Conservation (phyloP, 2,888 invertebrate species). For the Cyclophora punctaria region DNA sequence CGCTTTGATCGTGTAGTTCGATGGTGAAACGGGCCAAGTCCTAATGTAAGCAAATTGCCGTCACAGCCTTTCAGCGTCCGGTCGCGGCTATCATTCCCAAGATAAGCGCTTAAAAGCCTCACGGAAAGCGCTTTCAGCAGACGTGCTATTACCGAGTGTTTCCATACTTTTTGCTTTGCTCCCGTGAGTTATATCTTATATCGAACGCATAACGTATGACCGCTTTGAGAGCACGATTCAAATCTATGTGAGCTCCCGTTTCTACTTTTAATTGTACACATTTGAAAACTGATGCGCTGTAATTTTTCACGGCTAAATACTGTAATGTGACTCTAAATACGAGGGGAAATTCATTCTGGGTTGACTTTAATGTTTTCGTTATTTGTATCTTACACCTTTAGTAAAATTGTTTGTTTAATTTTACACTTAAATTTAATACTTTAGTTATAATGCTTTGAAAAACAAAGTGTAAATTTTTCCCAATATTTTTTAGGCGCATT, state of each 20-base stretch:
- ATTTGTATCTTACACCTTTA: too few relatives aligned
- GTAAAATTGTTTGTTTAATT: too few relatives aligned
- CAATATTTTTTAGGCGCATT: too few relatives aligned
- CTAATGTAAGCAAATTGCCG: conserved; percentile 75
- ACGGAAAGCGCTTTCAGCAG: conserved; percentile 67
- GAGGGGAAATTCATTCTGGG: too few relatives aligned
- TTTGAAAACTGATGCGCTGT: conserved; percentile 4
- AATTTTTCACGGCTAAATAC: conserved; percentile 3
- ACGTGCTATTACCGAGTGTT: conserved; percentile 55
- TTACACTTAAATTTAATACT: too few relatives aligned
- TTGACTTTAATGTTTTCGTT: too few relatives aligned
- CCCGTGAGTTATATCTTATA: conserved; percentile 39
- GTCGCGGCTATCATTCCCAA: conserved; percentile 71
- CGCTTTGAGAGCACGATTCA: conserved; percentile 31
- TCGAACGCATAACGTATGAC: conserved; percentile 29
- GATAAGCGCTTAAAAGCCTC: conserved; percentile 75
- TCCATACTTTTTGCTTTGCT: conserved; percentile 54
- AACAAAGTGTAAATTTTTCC: too few relatives aligned
- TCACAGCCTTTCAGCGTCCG: conserved; percentile 70
- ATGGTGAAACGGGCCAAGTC: conserved; percentile 54
- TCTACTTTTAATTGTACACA: conserved; percentile 22
- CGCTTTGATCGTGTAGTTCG: conserved; percentile 33
- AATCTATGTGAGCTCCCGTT: conserved; percentile 20
- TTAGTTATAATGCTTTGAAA: too few relatives aligned
- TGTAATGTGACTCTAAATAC: neutral